Percentiles rank a stretch among this genome's conserved stretches.
These are phyloP conservation scores for Drosophila funebris DNA, from an alignment of 1,140 invertebrate species.

Conservation along the genomic window DNA sequence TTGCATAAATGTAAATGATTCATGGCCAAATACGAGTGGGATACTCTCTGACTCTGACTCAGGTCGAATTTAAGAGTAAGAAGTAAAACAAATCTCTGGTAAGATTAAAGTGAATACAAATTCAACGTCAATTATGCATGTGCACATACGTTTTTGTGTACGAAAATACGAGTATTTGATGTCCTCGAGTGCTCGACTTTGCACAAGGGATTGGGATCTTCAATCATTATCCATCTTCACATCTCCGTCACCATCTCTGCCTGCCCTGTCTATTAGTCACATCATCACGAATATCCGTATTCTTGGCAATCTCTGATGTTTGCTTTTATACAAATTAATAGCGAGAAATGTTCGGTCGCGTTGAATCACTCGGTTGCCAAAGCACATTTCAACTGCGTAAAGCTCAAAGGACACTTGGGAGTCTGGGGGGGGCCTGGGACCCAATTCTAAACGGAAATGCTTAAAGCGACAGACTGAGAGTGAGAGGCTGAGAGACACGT, in stretches of 20 bases:
- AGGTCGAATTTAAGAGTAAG: constrained; percentile 18
- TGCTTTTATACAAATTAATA: constrained; percentile 64
- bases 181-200: constrained; percentile 52
- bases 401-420: constrained; percentile 32
- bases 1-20: constrained; percentile 56
- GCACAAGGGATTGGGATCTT: constrained; percentile 48
- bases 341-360: constrained; percentile 41
- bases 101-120: constrained; percentile 62
- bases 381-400: constrained; percentile 23
- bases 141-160: constrained; percentile 18
- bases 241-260: background rate
- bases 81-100: constrained; percentile 54
- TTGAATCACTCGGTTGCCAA: constrained; percentile 29
- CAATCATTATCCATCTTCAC: constrained; percentile 44
- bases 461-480: background rate
- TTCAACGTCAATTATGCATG: constrained; percentile 61
- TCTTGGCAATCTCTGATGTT: constrained; percentile 48
- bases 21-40: constrained; percentile 36
- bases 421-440: background rate
- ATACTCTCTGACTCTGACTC: constrained; percentile 17
- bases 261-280: background rate
- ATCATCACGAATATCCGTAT: constrained; percentile 31
- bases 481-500: constrained; percentile 15
- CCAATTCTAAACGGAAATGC: constrained; percentile 24
- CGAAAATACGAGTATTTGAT: constrained; percentile 6